Base-by-base conservation (phyloP, 2,113 vertebrate genomes). In the Proteles cristata region DNA sequence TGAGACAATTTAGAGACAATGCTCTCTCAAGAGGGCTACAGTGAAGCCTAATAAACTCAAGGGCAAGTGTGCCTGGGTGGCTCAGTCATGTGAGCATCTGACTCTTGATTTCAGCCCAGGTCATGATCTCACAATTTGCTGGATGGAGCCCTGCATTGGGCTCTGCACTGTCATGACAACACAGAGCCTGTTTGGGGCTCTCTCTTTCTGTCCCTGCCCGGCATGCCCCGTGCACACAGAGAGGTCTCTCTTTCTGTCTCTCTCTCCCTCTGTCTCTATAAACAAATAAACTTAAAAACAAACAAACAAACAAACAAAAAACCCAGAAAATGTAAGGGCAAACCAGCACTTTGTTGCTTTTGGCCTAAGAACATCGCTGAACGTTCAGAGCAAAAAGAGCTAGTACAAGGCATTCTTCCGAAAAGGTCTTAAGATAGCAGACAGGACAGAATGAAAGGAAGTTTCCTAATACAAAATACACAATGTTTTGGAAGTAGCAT, bases 341-440 rank as follows among this genome's bases (percentile, higher is more conserved):
- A 97, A 89, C 68, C 39, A 45, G 76, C 83, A 87, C 25, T 96
- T 98, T 90, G 96, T 95, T 88, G 65, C 87, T 95, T 90, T 87
- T 92, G 84, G 81, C 80, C 50, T 81, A 93, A 96, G 88, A 95
- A 93, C 93, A 88, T 7, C 74, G 84, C 33, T 63, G 85, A 80
- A 77, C 58, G 85, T 90, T 85, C 76, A 95, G 84, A 85, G 95
- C 97, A 97, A 97, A 97, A 97, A 97, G 97, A 90, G 95, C 88
- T 88, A 95, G 81, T 66, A 92, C 90, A 90, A 92, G 94, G 21
- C 71, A 96, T 90, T 88, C 74, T 88, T 90, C 28, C 58, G 71
- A 73, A 91, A 97, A 96, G 50, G 33, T 93, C 91, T 21, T 17
- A 88, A 69, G 77, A 73, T 91, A 88, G 73, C 92, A 96, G 69